These are phyloP conservation scores for Chaetorhynchus papuensis DNA, from an alignment of 2,113 vertebrate species.

Conservation along the genomic window DNA sequence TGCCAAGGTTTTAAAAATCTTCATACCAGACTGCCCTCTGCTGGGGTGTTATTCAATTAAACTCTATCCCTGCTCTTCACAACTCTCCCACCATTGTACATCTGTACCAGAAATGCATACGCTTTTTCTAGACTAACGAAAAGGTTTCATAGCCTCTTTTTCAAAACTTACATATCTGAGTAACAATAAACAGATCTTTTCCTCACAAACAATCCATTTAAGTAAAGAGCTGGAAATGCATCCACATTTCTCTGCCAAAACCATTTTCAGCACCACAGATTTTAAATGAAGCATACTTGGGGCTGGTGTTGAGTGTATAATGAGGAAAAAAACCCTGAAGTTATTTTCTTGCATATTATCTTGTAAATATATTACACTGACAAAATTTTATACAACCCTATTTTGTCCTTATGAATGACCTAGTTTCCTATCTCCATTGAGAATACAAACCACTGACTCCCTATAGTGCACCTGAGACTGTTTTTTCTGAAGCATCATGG, in stretches of 20 bases:
- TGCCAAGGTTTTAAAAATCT: not conserved
- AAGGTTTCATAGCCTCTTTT: not conserved
- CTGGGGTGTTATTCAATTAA: constrained; percentile 23
- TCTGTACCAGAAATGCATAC: not conserved
- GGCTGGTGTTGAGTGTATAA: not conserved
- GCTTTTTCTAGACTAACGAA: not conserved
- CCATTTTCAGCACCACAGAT: not conserved
- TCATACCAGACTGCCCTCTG: constrained; percentile 68
- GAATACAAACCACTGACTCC: not conserved
- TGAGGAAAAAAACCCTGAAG: not conserved
- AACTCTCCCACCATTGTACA: not conserved
- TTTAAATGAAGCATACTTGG: not conserved
- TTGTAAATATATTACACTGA: not conserved
- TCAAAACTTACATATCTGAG: not conserved
- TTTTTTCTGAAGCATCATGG: not conserved
- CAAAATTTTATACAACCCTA: not conserved
- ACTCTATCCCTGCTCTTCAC: not conserved
- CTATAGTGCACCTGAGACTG: not conserved
- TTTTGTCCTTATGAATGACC: not conserved
- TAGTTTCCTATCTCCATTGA: not conserved
- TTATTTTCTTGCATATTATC: not conserved
- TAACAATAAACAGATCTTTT: not conserved
- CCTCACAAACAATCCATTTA: not conserved
- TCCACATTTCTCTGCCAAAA: not conserved
- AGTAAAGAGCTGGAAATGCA: not conserved